Percentiles rank a stretch among this genome's conserved stretches.
These are phyloP conservation scores for Nomada goodeniana DNA, from an alignment of 2,888 invertebrate species.

Conservation along the genomic window DNA sequence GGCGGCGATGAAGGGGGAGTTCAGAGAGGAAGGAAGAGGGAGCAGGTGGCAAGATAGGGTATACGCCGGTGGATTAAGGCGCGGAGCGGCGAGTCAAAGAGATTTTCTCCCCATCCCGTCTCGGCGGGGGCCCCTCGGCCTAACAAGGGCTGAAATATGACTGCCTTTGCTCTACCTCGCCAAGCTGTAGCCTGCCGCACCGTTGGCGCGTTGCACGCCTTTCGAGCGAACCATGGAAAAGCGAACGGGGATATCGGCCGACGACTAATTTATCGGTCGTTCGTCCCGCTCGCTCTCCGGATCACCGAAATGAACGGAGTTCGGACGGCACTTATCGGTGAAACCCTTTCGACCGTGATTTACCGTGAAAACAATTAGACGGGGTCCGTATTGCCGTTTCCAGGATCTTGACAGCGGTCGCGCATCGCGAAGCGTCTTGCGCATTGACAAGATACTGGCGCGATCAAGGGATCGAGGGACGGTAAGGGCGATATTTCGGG, in stretches of 20 bases:
- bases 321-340: conserved; percentile 22
- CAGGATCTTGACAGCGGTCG: neutral
- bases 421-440: neutral
- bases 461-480: neutral
- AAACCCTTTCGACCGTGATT: conserved; percentile 26
- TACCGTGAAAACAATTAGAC: neutral
- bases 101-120: conserved; percentile 81
- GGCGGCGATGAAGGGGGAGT: conserved; percentile 24
- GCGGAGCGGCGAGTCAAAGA: conserved; percentile 82
- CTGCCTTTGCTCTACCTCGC: conserved; percentile 76
- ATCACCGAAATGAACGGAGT: conserved; percentile 66
- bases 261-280: conserved; percentile 73
- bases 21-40: conserved; percentile 69
- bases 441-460: neutral
- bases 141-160: conserved; percentile 83
- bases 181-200: conserved; percentile 57
- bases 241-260: conserved; percentile 70
- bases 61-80: conserved; percentile 79
- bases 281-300: conserved; percentile 55
- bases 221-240: conserved; percentile 70
- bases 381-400: neutral
- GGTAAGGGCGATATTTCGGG: neutral
- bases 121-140: conserved; percentile 80
- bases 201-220: conserved; percentile 61
- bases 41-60: conserved; percentile 82